These are phyloP conservation scores for Pipa parva DNA, from an alignment of 2,113 vertebrate species.

Conservation along the genomic window DNA sequence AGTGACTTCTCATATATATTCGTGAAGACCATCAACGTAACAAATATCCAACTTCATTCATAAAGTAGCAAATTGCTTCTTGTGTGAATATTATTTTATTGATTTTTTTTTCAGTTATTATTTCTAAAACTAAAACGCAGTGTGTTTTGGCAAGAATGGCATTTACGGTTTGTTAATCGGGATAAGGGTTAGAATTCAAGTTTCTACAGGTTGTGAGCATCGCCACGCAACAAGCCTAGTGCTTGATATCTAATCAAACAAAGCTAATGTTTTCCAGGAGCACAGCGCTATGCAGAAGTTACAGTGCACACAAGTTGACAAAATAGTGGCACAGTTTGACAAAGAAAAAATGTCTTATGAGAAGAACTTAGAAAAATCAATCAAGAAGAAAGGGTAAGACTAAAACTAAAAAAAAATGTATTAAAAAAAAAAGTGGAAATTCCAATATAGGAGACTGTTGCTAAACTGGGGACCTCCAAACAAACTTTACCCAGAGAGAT, in stretches of 20 bases:
- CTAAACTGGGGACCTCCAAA: too few relatives aligned
- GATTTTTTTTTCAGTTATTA: too few relatives aligned
- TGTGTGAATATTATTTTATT: too few relatives aligned
- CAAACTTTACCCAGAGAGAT: background rate
- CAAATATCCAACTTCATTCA: too few relatives aligned
- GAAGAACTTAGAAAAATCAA: conserved; percentile 91
- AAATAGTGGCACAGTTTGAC: conserved; percentile 88
- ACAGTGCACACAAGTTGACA: conserved; percentile 92
- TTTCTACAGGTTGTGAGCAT: conserved; percentile 37
- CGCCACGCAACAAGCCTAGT: conserved; percentile 13
- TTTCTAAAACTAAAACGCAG: too few relatives aligned
- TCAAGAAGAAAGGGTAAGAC: conserved; percentile 92
- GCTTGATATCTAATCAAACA: conserved; percentile 42
- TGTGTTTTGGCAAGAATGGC: background rate
- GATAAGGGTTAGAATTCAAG: conserved; percentile 1
- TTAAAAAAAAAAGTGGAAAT: too few relatives aligned
- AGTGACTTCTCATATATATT: too few relatives aligned
- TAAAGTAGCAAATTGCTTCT: too few relatives aligned
- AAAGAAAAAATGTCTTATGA: conserved; percentile 87
- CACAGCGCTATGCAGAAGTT: conserved; percentile 90
- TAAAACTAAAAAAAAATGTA: background rate
- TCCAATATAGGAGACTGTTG: too few relatives aligned
- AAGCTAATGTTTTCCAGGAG: conserved; percentile 68
- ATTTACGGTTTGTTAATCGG: background rate
- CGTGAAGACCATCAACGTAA: too few relatives aligned